Conservation (phyloP, 2,797 vertebrate genomes). For the Enteromius thamalakanensis region DNA sequence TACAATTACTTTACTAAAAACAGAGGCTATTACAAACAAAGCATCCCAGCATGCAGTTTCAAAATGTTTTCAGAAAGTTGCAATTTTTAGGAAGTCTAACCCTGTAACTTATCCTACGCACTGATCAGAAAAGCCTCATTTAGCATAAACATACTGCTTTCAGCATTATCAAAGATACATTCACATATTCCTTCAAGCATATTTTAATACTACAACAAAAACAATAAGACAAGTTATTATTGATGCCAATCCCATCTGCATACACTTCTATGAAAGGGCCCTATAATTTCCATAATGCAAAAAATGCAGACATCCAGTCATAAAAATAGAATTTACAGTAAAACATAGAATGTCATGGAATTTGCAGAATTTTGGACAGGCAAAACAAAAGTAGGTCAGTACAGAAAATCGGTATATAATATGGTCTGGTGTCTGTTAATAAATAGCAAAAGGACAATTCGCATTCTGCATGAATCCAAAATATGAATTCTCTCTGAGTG, state of each 20-base stretch:
- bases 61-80: background rate
- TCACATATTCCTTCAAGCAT: background rate
- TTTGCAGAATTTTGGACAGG: background rate
- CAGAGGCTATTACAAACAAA: background rate
- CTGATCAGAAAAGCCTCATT: background rate
- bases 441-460: background rate
- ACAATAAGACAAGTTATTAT: background rate
- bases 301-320: background rate
- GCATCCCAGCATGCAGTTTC: constrained; percentile 4
- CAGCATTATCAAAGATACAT: background rate
- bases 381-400: too few species aligned
- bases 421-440: background rate
- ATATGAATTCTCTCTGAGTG: background rate
- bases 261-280: too few species aligned
- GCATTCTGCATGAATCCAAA: background rate
- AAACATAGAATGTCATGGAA: background rate
- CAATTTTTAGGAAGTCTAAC: background rate
- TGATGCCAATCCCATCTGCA: background rate
- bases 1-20: constrained; percentile 15
- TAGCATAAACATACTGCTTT: background rate
- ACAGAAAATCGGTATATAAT: background rate
- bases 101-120: background rate
- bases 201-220: background rate
- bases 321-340: background rate
- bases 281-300: background rate